Conservation (phyloP, 2,797 vertebrate genomes). For the Catharus ustulatus region DNA sequence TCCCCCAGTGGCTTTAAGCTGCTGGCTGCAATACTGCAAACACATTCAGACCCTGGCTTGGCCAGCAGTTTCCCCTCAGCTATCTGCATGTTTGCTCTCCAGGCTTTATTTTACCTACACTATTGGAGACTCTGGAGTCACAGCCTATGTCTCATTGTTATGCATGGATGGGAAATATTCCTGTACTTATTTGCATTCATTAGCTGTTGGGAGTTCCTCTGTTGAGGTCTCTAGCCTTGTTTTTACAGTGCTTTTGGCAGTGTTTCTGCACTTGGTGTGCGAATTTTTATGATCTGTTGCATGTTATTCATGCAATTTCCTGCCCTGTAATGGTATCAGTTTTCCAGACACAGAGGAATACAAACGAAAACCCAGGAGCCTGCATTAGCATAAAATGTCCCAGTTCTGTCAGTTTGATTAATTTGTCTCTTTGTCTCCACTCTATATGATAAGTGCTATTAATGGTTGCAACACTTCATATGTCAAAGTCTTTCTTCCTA, state of each 20-base stretch:
- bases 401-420: slow-evolving; percentile 89
- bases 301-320: slow-evolving; percentile 84
- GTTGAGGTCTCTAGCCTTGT: slow-evolving; percentile 77
- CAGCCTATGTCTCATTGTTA: slow-evolving; percentile 69
- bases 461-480: slow-evolving; percentile 86
- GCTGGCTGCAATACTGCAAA: slow-evolving; percentile 45
- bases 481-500: slow-evolving; percentile 85
- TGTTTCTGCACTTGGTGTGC: slow-evolving; percentile 76
- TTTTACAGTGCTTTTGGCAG: slow-evolving; percentile 78
- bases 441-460: slow-evolving; percentile 86
- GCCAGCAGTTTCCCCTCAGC: slow-evolving; percentile 10
- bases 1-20: slow-evolving; percentile 21
- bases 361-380: slow-evolving; percentile 80
- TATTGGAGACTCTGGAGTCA: slow-evolving; percentile 56
- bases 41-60: slow-evolving; percentile 18
- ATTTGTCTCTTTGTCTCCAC: slow-evolving; percentile 89
- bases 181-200: slow-evolving; percentile 77
- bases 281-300: slow-evolving; percentile 82
- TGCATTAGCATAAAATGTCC: slow-evolving; percentile 86
- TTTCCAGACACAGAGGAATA: slow-evolving; percentile 80
- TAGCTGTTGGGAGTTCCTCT: slow-evolving; percentile 75
- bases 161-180: slow-evolving; percentile 73
- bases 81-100: slow-evolving; percentile 7
- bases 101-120: slow-evolving; percentile 58
- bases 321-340: slow-evolving; percentile 84